Percentiles rank a stretch among this genome's conserved stretches.
Evolutionary conservation across 2,888 invertebrate species (phyloP).

Genomic region (Sinohyriopsis cumingii): DNA sequence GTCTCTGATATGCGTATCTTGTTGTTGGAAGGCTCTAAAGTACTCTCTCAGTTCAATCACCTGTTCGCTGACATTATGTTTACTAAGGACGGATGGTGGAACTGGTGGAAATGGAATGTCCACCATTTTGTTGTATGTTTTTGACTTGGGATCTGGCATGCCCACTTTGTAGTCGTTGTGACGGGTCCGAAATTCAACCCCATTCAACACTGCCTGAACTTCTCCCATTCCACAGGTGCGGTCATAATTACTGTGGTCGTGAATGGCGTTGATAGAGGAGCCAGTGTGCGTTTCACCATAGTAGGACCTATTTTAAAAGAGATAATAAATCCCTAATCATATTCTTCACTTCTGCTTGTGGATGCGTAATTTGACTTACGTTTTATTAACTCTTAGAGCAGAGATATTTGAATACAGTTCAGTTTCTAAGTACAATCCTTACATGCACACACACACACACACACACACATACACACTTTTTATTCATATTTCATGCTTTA

Average conservation of each 20-base stretch:
- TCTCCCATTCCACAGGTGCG: slow-evolving; percentile 59
- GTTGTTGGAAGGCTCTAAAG: slow-evolving; percentile 60
- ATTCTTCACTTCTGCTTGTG: too few species aligned
- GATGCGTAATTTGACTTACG: too few species aligned
- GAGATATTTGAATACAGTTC: too few species aligned
- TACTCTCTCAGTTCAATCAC: slow-evolving; percentile 59
- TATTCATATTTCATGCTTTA: too few species aligned
- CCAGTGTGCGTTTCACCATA: slow-evolving; percentile 27
- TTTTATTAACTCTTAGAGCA: too few species aligned
- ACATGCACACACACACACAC: too few species aligned
- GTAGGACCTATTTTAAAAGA: slow-evolving; percentile 30
- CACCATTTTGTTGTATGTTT: slow-evolving; percentile 41
- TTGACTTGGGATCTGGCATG: slow-evolving; percentile 44
- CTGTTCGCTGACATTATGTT: slow-evolving; percentile 43
- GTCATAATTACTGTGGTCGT: slow-evolving; percentile 60
- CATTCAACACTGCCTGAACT: slow-evolving; percentile 56
- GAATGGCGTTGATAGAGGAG: slow-evolving; percentile 42
- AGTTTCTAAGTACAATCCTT: too few species aligned
- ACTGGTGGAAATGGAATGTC: slow-evolving; percentile 60
- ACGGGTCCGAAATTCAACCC: slow-evolving; percentile 63
- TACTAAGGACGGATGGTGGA: slow-evolving; percentile 49
- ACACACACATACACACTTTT: too few species aligned
- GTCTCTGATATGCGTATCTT: slow-evolving; percentile 43
- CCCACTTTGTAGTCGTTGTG: slow-evolving; percentile 64
- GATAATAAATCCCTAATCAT: too few species aligned